Evolutionary conservation across 2,888 invertebrate species (phyloP), one percentile per base, ranked within the genome.

Genomic region (Matsumyia berberina): DNA sequence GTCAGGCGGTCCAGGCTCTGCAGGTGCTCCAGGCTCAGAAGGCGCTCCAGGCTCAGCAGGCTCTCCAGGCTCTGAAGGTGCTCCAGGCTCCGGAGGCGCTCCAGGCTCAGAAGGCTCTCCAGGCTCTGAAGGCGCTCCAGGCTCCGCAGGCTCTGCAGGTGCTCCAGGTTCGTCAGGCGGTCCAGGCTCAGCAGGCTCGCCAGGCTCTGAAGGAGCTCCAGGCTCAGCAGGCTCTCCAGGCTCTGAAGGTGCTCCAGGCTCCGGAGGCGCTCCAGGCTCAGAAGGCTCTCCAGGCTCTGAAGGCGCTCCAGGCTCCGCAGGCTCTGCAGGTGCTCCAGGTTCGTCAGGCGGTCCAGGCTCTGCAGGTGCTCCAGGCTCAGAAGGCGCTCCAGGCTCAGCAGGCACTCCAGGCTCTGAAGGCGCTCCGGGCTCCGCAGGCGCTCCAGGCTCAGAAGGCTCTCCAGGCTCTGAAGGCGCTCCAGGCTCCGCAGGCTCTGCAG

Each of bases 41-140:
- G 53, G 58, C 2, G 39, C 58, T 39, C 39, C 39, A 58, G 58
- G 58, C 5, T 11, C 37, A 5, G n/a, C 57, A 37, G 57, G 57
- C 3, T 1, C 57, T 5, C n/a, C 17, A 39, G 58, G 58, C 39
- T 5, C 39, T 5, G 24, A 5, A 12, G 39, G 58, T 24, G 39
- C 29, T 12, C 31, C 29, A 51, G 51, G 29, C n/a, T 29, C 51
- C 1, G 7, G n/a, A 29, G 31, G 51, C 0, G 51, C 12, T 31
- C 39, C 39, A 58, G 58, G 58, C 0, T 19, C 39, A 29, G 0
- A 12, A 12, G 58, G 58, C 5, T n/a, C 58, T 7, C 58, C 39
- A 58, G 58, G 58, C 12, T 17, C 11, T 11, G 5, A 9, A 11
- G 55, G 55, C 1, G 15, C 11, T 15, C 35, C 15, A 15, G 55